Base-by-base conservation (phyloP, 2,113 vertebrate genomes). In the Poeciliopsis occidentalis region DNA sequence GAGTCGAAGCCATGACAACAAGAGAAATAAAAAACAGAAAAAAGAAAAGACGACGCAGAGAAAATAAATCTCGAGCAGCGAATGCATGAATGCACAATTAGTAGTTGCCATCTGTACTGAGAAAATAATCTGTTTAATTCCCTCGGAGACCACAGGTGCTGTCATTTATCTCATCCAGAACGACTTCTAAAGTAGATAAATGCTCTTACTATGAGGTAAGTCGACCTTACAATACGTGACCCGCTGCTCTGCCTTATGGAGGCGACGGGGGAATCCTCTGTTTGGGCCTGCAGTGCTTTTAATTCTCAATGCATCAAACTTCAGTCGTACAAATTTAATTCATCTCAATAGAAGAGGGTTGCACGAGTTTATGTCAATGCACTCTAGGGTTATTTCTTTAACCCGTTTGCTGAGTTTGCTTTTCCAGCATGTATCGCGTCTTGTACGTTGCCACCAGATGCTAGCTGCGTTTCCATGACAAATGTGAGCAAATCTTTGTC, bases 81-180 rank as follows among this genome's bases (percentile, higher is more conserved):
- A 89, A 88, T 84, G 82, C 80, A 83, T 75, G 81, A 85, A 86
- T 80, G 78, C 75, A 82, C 71, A 89, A 80, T 65, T 83, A 78
- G 76, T 76, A 73, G 80, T 78, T 8, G 76, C 88, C 89, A 92
- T 89, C 90, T 92, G 89, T 73, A 81, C 87, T 87, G 89, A 87
- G 79, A 89, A 92, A 91, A 90, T 90, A 89, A 91, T 90, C 91
- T 68, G 81, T 91, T 89, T 91, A 91, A 92, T 93, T 90, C 91
- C 91, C 90, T 88, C 37, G 0, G 82, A 84, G 90, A 85, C 89
- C 54, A 41, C 87, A 92, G 90, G 87, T 91, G 88, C 83, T 87
- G 88, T 87, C 80, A 85, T 89, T 90, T 89, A 92, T 88, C 89
- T 85, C 76, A 85, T 91, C 87, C 83, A 79, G 77, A 66, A 80